Percentiles rank a stretch among this genome's conserved stretches.
Evolutionary conservation across 2,888 invertebrate species (phyloP).

Genomic region (Parnassius smintheus): DNA sequence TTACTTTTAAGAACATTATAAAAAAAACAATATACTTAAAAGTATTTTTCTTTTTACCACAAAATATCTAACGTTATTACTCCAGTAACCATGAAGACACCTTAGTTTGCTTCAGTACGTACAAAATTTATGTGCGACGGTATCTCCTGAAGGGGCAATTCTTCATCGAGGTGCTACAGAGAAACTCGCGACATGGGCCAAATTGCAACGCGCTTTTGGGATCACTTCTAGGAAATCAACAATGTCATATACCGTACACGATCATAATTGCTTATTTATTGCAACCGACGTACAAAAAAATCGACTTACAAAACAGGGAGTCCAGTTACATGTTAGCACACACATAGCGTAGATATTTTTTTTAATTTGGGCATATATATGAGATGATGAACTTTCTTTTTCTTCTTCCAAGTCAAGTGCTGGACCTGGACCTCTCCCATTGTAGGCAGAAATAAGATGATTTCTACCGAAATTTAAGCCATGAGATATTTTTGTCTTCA

Average conservation of each 20-base stretch:
- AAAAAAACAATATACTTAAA: background rate
- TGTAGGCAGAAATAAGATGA: too few relatives aligned
- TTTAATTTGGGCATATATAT: too few relatives aligned
- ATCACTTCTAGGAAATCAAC: conserved; percentile 19
- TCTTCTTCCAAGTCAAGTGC: too few relatives aligned
- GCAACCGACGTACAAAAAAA: background rate
- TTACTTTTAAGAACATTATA: too few relatives aligned
- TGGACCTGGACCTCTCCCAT: too few relatives aligned
- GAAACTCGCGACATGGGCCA: conserved; percentile 30
- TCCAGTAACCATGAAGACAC: conserved; percentile 38
- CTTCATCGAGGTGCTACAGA: conserved; percentile 29
- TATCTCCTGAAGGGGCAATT: conserved; percentile 42
- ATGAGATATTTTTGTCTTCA: too few relatives aligned
- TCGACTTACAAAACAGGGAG: background rate
- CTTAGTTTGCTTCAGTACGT: conserved; percentile 40
- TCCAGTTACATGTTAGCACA: too few relatives aligned
- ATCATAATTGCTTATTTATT: conserved; percentile 12
- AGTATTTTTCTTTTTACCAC: conserved; percentile 30
- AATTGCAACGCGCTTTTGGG: conserved; percentile 29
- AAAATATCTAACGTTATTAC: conserved; percentile 35
- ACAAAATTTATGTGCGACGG: conserved; percentile 46
- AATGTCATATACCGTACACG: conserved; percentile 13
- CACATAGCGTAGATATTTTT: too few relatives aligned
- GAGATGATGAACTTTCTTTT: too few relatives aligned
- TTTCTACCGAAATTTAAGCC: too few relatives aligned